Evolutionary conservation across 2,888 invertebrate species (phyloP).

Genomic region (Bugulina stolonifera): DNA sequence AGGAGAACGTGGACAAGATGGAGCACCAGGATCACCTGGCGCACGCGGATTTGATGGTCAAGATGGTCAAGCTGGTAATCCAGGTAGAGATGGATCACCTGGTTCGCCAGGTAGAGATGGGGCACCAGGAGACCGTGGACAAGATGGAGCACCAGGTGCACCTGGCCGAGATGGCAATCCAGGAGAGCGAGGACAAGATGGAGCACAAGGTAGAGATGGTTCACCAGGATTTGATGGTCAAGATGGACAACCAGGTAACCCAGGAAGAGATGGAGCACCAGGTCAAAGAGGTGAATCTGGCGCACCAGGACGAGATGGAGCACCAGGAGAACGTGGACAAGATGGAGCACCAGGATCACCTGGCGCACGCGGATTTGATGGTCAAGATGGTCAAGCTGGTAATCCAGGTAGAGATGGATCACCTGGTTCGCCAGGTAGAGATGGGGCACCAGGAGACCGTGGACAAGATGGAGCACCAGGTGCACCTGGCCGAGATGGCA

Average conservation of each 20-base stretch:
- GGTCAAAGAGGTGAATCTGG: constrained; percentile 28
- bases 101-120: constrained; percentile 26
- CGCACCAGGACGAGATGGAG: background rate
- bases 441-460: background rate
- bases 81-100: constrained; percentile 27
- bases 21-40: constrained; percentile 26
- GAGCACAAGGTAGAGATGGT: constrained; percentile 27
- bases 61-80: constrained; percentile 25
- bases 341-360: background rate
- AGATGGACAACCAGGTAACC: constrained; percentile 28
- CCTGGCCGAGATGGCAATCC: background rate
- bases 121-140: background rate
- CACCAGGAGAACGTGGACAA: background rate
- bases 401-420: background rate
- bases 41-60: background rate
- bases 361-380: background rate
- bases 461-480: constrained; percentile 10
- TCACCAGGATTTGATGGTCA: background rate
- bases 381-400: background rate
- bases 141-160: constrained; percentile 23
- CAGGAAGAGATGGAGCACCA: constrained; percentile 27
- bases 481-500: background rate
- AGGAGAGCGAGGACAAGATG: background rate
- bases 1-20: constrained; percentile 5
- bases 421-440: background rate